A percentile compares a stretch with the other conserved stretches of the same genome.
Evolutionary conservation across 2,113 vertebrate genomes (phyloP).

Genomic region (Callocephalon fimbriatum): DNA sequence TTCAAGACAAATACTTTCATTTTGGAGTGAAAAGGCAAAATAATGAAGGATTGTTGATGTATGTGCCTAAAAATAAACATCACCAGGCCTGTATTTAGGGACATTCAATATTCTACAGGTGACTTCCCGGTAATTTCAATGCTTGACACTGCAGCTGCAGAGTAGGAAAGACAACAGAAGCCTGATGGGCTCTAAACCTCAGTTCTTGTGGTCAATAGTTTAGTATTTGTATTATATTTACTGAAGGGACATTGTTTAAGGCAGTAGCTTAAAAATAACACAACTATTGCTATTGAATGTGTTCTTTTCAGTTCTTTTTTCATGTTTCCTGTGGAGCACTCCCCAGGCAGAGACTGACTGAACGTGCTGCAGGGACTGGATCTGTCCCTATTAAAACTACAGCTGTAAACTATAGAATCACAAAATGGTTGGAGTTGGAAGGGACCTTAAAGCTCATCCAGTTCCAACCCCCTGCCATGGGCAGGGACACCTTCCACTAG

Average conservation of each 20-base stretch:
- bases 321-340: neutral
- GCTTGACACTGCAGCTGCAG: neutral
- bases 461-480: too few species aligned
- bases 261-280: slow-evolving; percentile 12
- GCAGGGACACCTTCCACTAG: too few species aligned
- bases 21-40: slow-evolving; percentile 18
- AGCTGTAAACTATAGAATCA: neutral
- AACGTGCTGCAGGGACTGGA: neutral
- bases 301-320: neutral
- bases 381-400: neutral
- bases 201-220: neutral
- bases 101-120: slow-evolving; percentile 17
- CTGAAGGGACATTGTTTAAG: neutral
- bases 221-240: neutral
- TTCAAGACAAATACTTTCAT: slow-evolving; percentile 34
- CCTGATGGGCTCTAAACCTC: neutral
- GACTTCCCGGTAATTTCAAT: neutral
- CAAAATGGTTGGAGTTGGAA: neutral
- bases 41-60: neutral
- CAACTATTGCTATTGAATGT: neutral
- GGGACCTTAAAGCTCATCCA: too few species aligned
- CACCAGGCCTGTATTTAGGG: neutral
- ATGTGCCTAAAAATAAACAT: slow-evolving; percentile 20
- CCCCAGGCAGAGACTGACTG: neutral
- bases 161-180: neutral